These are phyloP conservation scores for Ophonus ardosiacus DNA, from an alignment of 2,888 invertebrate genomes.

Conservation along the genomic window DNA sequence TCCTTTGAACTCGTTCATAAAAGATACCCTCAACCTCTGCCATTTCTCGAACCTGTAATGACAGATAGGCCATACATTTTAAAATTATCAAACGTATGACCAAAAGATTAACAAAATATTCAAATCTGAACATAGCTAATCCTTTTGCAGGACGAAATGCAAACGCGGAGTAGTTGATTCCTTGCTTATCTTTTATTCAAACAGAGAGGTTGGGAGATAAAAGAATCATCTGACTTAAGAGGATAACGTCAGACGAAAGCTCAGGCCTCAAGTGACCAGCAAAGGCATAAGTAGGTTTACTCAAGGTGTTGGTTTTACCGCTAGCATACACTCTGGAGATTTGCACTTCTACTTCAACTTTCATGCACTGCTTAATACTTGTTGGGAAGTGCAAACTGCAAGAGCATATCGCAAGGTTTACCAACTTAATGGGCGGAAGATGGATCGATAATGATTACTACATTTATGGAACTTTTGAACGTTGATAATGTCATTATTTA, in stretches of 20 bases:
- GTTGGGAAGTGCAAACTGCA: neutral
- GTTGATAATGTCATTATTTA: too few species aligned
- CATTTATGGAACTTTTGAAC: too few species aligned
- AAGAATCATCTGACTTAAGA: slow-evolving; percentile 36
- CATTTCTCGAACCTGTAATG: too few species aligned
- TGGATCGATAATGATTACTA: too few species aligned
- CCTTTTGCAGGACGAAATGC: neutral
- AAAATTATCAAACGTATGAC: too few species aligned
- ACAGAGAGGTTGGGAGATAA: slow-evolving; percentile 28
- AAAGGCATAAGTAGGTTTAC: slow-evolving; percentile 17
- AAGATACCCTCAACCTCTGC: too few species aligned
- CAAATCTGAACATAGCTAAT: neutral
- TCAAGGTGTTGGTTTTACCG: slow-evolving; percentile 13
- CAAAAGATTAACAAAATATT: too few species aligned
- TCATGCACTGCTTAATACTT: neutral
- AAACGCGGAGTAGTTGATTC: neutral
- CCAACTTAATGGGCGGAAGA: too few species aligned
- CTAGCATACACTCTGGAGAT: neutral
- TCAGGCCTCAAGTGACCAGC: slow-evolving; percentile 1
- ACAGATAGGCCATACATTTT: too few species aligned
- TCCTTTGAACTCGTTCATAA: too few species aligned
- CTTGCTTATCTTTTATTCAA: slow-evolving; percentile 31
- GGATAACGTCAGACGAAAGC: neutral
- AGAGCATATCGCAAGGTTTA: neutral
- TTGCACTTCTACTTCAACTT: neutral